Percentiles rank a stretch among this genome's conserved stretches.
Evolutionary conservation across 2,113 vertebrate genomes (phyloP).

Genomic region (Sarotherodon lohbergeri): DNA sequence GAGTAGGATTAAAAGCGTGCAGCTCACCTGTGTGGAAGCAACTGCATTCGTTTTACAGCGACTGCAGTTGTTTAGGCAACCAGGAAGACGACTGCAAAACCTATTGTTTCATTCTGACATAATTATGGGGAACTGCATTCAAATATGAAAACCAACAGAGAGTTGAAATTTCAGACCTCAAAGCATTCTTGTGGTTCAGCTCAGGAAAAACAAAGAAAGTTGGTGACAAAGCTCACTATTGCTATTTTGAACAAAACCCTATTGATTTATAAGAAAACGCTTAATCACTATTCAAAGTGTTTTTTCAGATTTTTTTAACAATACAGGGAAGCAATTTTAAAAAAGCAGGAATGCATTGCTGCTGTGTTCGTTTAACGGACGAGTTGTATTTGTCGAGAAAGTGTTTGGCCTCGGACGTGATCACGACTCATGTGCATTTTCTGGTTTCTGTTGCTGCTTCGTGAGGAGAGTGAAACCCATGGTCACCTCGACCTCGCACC

Average conservation of each 20-base stretch:
- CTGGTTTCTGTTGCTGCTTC: neutral
- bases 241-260: neutral
- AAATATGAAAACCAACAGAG: neutral
- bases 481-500: neutral
- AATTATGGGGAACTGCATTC: neutral
- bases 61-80: neutral
- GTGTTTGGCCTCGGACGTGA: neutral
- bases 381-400: neutral
- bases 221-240: neutral
- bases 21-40: neutral
- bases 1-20: neutral
- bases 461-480: neutral
- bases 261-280: neutral
- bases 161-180: neutral
- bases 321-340: neutral
- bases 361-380: neutral
- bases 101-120: neutral
- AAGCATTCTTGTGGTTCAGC: conserved; percentile 18
- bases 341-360: neutral
- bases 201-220: neutral
- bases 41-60: neutral
- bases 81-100: neutral
- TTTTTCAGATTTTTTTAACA: neutral
- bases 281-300: neutral
- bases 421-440: neutral